A percentile compares a stretch with the other conserved stretches of the same genome.
Conservation (phyloP, 2,113 vertebrate species). For the Rhadina sibilatrix region DNA sequence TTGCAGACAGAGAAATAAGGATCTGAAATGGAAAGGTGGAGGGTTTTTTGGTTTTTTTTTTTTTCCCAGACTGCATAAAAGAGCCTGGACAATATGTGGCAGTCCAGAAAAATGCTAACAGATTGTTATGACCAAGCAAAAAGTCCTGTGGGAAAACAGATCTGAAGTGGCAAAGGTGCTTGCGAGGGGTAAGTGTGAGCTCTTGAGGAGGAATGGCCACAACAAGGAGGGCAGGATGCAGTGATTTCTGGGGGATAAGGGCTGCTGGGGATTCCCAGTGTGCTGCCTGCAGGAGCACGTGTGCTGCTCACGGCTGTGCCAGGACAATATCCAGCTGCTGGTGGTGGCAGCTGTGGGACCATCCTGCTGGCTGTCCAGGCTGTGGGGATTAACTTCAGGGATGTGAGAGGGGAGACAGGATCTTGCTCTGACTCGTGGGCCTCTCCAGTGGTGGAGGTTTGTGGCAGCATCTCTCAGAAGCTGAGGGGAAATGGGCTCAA, state of each 20-base stretch:
- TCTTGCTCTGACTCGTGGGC: background rate
- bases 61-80: background rate
- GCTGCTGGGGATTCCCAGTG: background rate
- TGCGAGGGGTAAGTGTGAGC: constrained; percentile 33
- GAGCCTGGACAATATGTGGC: background rate
- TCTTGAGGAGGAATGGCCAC: constrained; percentile 21
- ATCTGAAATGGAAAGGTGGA: background rate
- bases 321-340: background rate
- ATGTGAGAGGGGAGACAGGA: background rate
- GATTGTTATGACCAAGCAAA: constrained; percentile 54
- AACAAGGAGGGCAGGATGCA: constrained; percentile 21
- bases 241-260: constrained; percentile 43
- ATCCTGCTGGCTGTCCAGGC: background rate
- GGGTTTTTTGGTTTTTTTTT: background rate
- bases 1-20: constrained; percentile 18
- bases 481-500: background rate
- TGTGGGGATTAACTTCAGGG: background rate
- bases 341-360: background rate
- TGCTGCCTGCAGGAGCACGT: constrained; percentile 4
- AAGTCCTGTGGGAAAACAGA: constrained; percentile 10
- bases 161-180: constrained; percentile 42
- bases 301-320: background rate
- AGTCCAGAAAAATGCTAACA: constrained; percentile 41
- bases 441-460: background rate
- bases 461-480: background rate